Base-by-base conservation (phyloP, 2,113 vertebrate genomes). In the Ctenomys sociabilis region DNA sequence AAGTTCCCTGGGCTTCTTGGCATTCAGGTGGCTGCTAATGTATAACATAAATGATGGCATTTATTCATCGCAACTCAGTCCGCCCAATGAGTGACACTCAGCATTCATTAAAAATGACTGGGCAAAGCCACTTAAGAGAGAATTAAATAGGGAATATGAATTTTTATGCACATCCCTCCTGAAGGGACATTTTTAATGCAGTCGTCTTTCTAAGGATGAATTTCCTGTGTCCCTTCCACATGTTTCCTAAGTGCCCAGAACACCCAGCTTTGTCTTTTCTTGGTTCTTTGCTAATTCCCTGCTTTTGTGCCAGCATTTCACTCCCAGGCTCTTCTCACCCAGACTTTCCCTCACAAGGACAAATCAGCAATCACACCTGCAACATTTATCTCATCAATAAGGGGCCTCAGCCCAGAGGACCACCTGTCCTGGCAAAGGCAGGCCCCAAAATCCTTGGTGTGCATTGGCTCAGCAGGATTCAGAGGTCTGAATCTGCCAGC, bases 351-450 rank as follows among this genome's bases (percentile, higher is more conserved):
- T 91, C 87, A 24, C 80, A 5, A 30, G 28, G 93, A 64, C 85
- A 95, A 90, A 85, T 80, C 37, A 96, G 85, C 81, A 52, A 57
- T 82, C 92, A 64, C 90, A 96, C 88, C 91, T 96, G 94, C 35
- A 14, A 0, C 77, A 91, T 30, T 84, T 93, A 95, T 97, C 97
- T 96, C 35, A 19, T 59, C 66, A 5, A 13, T 45, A 22, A 16
- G 32, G 89, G 91, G 89, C 78, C 70, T 7, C n/a, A 45, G 70
- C 91, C 85, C 92, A 94, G 90, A 97, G 96, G 84, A 97, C 96
- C 95, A 84, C 93, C 54, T 88, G 97, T 92, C 95, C 93, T 77
- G 81, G 52, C 2, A 82, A 90, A 64, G 59, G 57, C 37, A 35
- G 49, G 32, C 43, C 57, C 78, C 37, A 12, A 28, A 73, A 40